Evolutionary conservation across 2,888 invertebrate species (phyloP).

Genomic region (Gymnocheta viridis): DNA sequence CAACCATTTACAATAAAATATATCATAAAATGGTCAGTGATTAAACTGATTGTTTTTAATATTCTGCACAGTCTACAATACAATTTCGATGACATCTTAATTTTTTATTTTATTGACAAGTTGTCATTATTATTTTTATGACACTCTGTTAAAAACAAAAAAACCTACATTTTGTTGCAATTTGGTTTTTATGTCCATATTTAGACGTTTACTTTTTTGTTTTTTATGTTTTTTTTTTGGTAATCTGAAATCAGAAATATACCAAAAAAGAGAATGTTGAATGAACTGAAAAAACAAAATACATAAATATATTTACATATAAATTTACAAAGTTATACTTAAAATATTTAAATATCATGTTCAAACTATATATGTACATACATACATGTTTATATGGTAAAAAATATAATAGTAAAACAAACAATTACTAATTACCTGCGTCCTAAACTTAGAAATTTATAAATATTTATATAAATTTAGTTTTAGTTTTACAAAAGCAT

Average conservation of each 20-base stretch:
- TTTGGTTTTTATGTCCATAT: not conserved
- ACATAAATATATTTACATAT: no score
- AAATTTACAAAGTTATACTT: no score
- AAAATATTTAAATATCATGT: not conserved
- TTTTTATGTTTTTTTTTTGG: not conserved
- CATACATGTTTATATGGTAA: not conserved
- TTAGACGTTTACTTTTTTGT: not conserved
- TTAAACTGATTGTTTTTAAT: conserved; percentile 38
- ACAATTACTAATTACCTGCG: conserved; percentile 38
- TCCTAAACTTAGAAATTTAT: conserved; percentile 15
- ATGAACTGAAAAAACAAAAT: not conserved
- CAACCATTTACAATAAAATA: conserved; percentile 18
- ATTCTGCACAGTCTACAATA: not conserved
- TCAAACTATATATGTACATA: not conserved
- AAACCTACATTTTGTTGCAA: not conserved
- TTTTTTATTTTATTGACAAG: not conserved
- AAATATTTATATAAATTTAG: conserved; percentile 42
- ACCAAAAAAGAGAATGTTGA: not conserved
- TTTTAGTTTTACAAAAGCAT: conserved; percentile 24
- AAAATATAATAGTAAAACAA: not conserved
- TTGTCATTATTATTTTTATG: conserved; percentile 24
- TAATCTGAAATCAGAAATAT: not conserved
- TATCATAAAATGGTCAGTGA: conserved; percentile 27
- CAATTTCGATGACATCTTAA: conserved; percentile 5
- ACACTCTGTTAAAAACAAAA: conserved; percentile 10